These are phyloP conservation scores for Campoletis raptor DNA, from an alignment of 2,888 invertebrate genomes.

Conservation along the genomic window DNA sequence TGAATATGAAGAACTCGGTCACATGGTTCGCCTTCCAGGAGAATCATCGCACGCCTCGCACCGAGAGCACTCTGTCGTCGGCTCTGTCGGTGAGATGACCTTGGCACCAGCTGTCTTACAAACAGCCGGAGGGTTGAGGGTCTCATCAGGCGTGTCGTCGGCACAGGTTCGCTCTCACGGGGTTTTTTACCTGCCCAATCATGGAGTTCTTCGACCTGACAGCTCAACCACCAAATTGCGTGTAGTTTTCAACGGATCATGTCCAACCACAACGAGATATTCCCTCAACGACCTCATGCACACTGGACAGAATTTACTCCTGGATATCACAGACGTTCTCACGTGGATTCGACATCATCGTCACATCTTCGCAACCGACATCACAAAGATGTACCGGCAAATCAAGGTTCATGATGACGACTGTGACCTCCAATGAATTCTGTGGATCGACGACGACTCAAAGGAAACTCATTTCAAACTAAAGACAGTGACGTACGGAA, in stretches of 20 bases:
- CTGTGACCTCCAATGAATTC: too few species aligned
- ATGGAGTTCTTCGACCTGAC: background rate
- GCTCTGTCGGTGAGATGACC: conserved; percentile 33
- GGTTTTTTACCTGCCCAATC: background rate
- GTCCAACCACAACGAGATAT: conserved; percentile 69
- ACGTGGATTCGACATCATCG: too few species aligned
- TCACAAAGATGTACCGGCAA: too few species aligned
- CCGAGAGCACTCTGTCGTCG: background rate
- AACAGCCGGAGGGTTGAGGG: conserved; percentile 47
- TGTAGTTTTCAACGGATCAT: conserved; percentile 68
- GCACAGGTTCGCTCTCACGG: background rate
- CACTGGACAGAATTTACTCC: too few species aligned
- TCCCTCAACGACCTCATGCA: conserved; percentile 73
- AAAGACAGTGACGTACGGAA: too few species aligned
- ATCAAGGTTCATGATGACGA: too few species aligned
- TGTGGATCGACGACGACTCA: too few species aligned
- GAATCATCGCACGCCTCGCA: conserved; percentile 17
- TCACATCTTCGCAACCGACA: too few species aligned
- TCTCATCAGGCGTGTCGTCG: conserved; percentile 4
- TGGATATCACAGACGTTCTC: too few species aligned
- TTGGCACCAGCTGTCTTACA: conserved; percentile 36
- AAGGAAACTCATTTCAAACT: too few species aligned
- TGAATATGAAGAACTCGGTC: conserved; percentile 44
- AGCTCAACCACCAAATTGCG: background rate
- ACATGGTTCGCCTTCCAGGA: conserved; percentile 40